These are phyloP conservation scores for Papilio aristodemus DNA, from an alignment of 1,140 invertebrate species.

Conservation along the genomic window DNA sequence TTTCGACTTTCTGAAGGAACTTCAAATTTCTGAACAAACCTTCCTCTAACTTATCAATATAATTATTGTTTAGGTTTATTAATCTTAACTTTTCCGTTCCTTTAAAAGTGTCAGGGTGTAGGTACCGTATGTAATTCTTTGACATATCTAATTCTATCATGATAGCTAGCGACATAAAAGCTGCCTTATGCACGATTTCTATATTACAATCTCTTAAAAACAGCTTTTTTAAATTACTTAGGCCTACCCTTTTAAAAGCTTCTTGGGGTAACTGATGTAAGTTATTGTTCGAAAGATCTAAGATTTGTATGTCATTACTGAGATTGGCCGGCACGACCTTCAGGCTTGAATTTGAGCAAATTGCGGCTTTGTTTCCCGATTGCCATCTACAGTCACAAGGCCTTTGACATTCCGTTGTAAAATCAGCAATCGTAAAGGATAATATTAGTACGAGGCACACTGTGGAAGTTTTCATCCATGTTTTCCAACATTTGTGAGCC, in stretches of 20 bases:
- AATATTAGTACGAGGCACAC: slow-evolving; percentile 51
- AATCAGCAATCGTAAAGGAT: slow-evolving; percentile 63
- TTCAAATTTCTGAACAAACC: slow-evolving; percentile 87
- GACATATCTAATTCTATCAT: slow-evolving; percentile 93
- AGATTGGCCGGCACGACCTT: slow-evolving; percentile 85
- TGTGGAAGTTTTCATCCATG: slow-evolving; percentile 68
- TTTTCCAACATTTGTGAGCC: slow-evolving; percentile 72
- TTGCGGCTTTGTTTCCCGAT: slow-evolving; percentile 90
- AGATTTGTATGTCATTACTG: slow-evolving; percentile 87
- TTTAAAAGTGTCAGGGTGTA: slow-evolving; percentile 87
- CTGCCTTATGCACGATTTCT: slow-evolving; percentile 84
- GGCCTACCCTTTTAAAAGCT: slow-evolving; percentile 85
- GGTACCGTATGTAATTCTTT: slow-evolving; percentile 85
- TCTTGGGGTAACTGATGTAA: slow-evolving; percentile 65
- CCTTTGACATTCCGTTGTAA: slow-evolving; percentile 75
- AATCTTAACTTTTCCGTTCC: slow-evolving; percentile 86
- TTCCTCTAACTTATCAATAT: slow-evolving; percentile 85
- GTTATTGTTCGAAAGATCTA: slow-evolving; percentile 85
- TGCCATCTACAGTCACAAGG: slow-evolving; percentile 90
- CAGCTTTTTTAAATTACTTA: slow-evolving; percentile 91
- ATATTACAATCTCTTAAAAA: slow-evolving; percentile 87
- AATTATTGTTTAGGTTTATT: slow-evolving; percentile 87
- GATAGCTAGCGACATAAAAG: slow-evolving; percentile 88
- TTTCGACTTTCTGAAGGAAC: slow-evolving; percentile 87
- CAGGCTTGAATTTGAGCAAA: slow-evolving; percentile 85